Base-by-base conservation (phyloP, 2,113 vertebrate species). In the Uria lomvia region DNA sequence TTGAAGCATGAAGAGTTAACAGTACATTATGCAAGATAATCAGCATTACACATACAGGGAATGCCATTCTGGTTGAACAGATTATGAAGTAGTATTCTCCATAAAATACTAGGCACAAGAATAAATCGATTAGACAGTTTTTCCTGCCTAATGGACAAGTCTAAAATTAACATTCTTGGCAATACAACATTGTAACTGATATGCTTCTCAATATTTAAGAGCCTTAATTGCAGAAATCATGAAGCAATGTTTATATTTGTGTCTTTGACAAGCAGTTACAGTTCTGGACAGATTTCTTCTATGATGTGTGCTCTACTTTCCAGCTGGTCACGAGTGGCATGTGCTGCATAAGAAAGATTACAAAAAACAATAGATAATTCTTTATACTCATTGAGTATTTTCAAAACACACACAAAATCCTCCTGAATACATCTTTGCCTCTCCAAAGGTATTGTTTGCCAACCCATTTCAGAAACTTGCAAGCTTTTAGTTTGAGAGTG, bases 111-210 rank as follows among this genome's bases (percentile, higher is more conserved):
- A 98, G 97, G 97, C 97, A 97, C 95, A 94, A 97, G 96, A 97
- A 97, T 81, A 94, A 85, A 96, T 95, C 97, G 91, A 90, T 95
- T 96, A 97, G 96, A 96, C 97, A 98, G 91, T 71, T 81, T 90
- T 82, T 95, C 96, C 96, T 97, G 76, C 94, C 97, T 96, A 98
- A 96, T 82, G 67, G 91, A 97, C 80, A 92, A 96, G 42, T 97
- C 96, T 97, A 96, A 93, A 92, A 97, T 95, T 45, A 97, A 98
- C 91, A 96, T 97, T 97, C 97, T 97, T 98, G 98, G 98, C 98
- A 98, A 98, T 92, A 97, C 92, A 96, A 95, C 92, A 96, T 95
- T 94, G 94, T 97, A 97, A 97, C 87, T 89, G 95, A 96, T 97
- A 96, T 93, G 91, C 93, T 97, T 97, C 96, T 97, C 95, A 95